Evolutionary conservation across 2,113 vertebrate genomes (phyloP).

Genomic region (Hemiscyllium ocellatum): DNA sequence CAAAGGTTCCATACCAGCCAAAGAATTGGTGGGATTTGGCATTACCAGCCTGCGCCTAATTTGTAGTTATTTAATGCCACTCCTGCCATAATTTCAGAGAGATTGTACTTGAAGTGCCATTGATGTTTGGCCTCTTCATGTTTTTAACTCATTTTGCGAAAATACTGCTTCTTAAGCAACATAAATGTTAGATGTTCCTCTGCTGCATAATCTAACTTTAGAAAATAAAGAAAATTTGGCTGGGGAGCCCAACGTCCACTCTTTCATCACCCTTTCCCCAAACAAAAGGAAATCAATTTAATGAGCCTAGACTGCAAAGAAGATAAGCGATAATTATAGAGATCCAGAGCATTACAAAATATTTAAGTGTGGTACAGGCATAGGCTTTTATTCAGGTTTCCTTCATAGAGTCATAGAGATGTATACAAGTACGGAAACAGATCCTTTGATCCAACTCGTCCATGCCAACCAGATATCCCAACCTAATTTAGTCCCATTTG

Average conservation of each 20-base stretch:
- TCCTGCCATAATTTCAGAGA: not conserved
- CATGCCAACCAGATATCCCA: too few relatives aligned
- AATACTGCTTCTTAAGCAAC: not conserved
- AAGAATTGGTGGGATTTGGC: not conserved
- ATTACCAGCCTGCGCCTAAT: not conserved
- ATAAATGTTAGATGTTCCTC: not conserved
- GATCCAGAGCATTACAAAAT: not conserved
- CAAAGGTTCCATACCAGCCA: not conserved
- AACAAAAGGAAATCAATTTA: not conserved
- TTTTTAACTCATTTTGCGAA: not conserved
- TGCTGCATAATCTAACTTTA: not conserved
- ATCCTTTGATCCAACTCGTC: too few relatives aligned
- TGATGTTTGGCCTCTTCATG: not conserved
- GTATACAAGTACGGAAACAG: too few relatives aligned
- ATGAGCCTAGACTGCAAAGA: not conserved
- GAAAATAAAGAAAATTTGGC: not conserved
- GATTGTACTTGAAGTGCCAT: not conserved
- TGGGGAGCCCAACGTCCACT: not conserved
- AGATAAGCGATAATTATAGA: not conserved
- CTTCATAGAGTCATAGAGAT: not conserved
- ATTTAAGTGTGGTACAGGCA: not conserved
- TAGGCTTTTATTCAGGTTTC: not conserved
- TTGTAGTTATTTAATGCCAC: not conserved
- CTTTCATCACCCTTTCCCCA: not conserved
- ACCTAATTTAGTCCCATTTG: too few relatives aligned